A percentile compares a stretch with the other conserved stretches of the same genome.
These are phyloP conservation scores for Microcebus jonahi DNA, from an alignment of 2,113 vertebrate species.

Conservation along the genomic window DNA sequence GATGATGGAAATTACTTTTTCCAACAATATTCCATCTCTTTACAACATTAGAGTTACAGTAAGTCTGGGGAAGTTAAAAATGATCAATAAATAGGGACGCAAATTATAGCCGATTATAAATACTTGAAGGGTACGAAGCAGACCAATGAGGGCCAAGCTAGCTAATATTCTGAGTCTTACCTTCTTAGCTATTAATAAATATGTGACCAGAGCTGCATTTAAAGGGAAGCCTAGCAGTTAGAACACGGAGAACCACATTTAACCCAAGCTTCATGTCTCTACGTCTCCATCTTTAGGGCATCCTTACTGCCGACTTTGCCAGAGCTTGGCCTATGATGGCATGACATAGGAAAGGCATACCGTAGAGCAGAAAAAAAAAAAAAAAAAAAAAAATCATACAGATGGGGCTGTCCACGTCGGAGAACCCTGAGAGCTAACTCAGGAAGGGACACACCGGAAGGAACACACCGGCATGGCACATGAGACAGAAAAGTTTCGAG, in stretches of 20 bases:
- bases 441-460: too few relatives aligned
- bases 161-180: fast-evolving
- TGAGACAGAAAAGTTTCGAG: fast-evolving
- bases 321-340: fast-evolving
- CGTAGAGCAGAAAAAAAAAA: fast-evolving
- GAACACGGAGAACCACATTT: fast-evolving
- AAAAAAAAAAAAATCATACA: too few relatives aligned
- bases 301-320: not conserved
- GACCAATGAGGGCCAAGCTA: fast-evolving
- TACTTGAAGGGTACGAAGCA: not conserved
- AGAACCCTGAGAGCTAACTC: fast-evolving
- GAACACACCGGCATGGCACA: too few relatives aligned
- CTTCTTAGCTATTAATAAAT: not conserved
- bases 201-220: fast-evolving
- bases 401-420: fast-evolving
- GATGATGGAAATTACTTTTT: not conserved
- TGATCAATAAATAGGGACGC: not conserved
- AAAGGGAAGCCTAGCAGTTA: fast-evolving
- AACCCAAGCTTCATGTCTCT: not conserved
- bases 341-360: fast-evolving
- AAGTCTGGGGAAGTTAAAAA: too few relatives aligned
- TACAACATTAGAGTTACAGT: not conserved
- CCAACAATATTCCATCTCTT: not conserved
- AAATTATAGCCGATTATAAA: not conserved
- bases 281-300: not conserved